These are phyloP conservation scores for Manis pentadactyla DNA, from an alignment of 2,797 vertebrate genomes.

Conservation along the genomic window DNA sequence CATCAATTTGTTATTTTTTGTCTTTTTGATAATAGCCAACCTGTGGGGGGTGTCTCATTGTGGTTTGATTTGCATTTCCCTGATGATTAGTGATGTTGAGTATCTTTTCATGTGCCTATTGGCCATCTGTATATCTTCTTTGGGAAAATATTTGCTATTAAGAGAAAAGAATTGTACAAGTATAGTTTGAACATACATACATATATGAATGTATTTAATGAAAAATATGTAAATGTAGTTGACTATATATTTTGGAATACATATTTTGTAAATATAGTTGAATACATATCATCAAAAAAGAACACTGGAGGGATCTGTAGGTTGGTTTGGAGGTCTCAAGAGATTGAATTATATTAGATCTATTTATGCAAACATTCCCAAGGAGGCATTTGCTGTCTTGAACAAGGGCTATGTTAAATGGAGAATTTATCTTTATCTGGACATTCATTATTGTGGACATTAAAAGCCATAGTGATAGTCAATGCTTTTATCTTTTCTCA, in stretches of 20 bases:
- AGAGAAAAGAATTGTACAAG: not conserved
- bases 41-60: not conserved
- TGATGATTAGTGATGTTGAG: not conserved
- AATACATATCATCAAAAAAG: not conserved
- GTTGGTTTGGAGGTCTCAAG: not conserved
- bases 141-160: not conserved
- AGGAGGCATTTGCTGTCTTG: not conserved
- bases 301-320: not conserved
- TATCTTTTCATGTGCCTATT: too few relatives aligned
- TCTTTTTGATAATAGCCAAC: not conserved
- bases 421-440: not conserved
- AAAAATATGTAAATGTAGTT: not conserved
- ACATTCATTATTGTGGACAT: not conserved
- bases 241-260: not conserved
- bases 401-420: not conserved
- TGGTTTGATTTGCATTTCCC: not conserved
- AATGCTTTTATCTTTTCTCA: slow-evolving; percentile 20
- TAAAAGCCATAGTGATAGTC: slow-evolving; percentile 8
- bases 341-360: not conserved
- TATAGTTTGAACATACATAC: not conserved
- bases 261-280: not conserved
- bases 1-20: not conserved
- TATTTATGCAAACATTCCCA: slow-evolving; percentile 37
- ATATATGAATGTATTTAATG: not conserved
- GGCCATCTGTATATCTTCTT: not conserved